These are phyloP conservation scores for Habrosyne pyritoides DNA, from an alignment of 2,888 invertebrate species.

Conservation along the genomic window DNA sequence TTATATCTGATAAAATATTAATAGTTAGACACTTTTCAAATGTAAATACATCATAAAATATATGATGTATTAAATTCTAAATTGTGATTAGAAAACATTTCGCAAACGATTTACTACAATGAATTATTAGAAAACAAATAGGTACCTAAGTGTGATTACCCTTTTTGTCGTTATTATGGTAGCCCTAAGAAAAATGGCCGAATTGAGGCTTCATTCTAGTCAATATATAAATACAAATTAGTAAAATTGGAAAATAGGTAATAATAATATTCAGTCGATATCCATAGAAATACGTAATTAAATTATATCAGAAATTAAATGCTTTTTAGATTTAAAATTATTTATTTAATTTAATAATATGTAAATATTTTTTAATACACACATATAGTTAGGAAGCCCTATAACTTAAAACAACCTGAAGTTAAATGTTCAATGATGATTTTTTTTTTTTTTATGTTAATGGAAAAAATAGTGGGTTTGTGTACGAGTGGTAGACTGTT, in stretches of 20 bases:
- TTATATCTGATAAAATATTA: too few species aligned
- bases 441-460: too few species aligned
- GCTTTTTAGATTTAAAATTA: too few species aligned
- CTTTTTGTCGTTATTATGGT: neutral
- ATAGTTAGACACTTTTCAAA: too few species aligned
- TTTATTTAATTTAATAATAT: too few species aligned
- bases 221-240: neutral
- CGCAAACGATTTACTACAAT: constrained; percentile 7
- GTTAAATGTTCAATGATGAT: too few species aligned
- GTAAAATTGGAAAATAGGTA: neutral
- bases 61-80: constrained; percentile 4
- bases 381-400: too few species aligned
- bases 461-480: too few species aligned
- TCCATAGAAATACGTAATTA: neutral
- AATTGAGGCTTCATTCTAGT: neutral
- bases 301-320: too few species aligned
- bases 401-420: too few species aligned
- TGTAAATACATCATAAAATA: too few species aligned
- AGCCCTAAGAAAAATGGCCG: neutral
- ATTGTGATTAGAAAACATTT: constrained; percentile 7
- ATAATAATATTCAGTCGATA: neutral
- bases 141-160: neutral
- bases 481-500: neutral
- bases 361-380: too few species aligned
- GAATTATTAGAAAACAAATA: neutral